Base-by-base conservation (phyloP, 1,140 invertebrate species). In the Melitaea cinxia region DNA sequence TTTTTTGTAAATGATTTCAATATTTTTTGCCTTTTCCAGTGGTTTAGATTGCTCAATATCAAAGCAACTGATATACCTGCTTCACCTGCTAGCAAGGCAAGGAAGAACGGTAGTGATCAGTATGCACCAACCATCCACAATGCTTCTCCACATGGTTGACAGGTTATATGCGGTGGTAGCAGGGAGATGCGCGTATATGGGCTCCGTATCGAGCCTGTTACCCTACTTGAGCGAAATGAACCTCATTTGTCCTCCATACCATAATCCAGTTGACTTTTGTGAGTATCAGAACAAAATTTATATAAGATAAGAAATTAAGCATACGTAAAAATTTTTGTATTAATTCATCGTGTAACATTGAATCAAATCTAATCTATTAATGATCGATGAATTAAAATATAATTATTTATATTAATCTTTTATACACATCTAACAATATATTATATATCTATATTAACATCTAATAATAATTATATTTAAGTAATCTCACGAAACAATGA, bases 191-290 rank as follows among this genome's bases (percentile, higher is more conserved):
- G 94, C 97, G 5, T 98, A 97, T 80, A 93, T 95, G 61, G 97
- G 97, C 15, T 93, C 94, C 3, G 92, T 95, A 0, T 84, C 92
- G 24, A 93, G 94, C 45, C 83, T 98, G 2, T 89, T 98, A 15
- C 95, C 96, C 1, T 98, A 96, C 88, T 91, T 98, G 53, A 89
- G 93, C 24, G 92, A 94, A 52, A 91, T 95, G 39, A 93, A 94
- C 42, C 90, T 98, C 1, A 86, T 93, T 1, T 98, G 97, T 91
- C 97, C 97, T 0, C 93, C 94, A 9, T 97, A 96, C 83, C 96
- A 98, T 78, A 98, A 98, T 91, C 96, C 97, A 39, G 95, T 96
- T 23, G 97, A 98, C 92, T 98, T 95, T 91, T 92, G 96, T 97
- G 91, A 94, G 94, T 68, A 60, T 15, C 15, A 19, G 5, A 0